Evolutionary conservation across 2,797 vertebrate species (phyloP).

Genomic region (Falco berigora): DNA sequence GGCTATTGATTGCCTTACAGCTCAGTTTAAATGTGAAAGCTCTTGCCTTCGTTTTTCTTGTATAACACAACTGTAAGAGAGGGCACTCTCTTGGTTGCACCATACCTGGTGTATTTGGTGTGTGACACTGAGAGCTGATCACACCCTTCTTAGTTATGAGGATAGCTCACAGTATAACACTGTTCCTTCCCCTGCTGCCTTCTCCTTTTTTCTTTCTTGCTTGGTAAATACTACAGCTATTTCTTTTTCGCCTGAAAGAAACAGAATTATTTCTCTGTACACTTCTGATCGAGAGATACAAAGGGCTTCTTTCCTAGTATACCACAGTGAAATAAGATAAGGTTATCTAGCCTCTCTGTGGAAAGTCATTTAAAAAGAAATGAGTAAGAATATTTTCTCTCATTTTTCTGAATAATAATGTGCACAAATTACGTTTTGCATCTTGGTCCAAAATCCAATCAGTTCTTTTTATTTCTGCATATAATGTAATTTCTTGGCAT

Average conservation of each 20-base stretch:
- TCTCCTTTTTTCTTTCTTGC: not conserved
- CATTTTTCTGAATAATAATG: not conserved
- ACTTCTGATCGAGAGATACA: not conserved
- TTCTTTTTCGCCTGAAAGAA: not conserved
- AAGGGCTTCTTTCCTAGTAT: not conserved
- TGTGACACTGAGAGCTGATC: not conserved
- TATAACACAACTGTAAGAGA: not conserved
- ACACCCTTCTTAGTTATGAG: not conserved
- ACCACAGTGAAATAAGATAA: not conserved
- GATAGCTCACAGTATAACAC: not conserved
- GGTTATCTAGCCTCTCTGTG: not conserved
- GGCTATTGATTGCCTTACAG: not conserved
- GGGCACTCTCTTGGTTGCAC: not conserved
- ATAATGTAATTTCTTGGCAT: not conserved
- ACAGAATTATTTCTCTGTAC: not conserved
- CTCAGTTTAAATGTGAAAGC: not conserved
- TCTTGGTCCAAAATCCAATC: slow-evolving; percentile 1
- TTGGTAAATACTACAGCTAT: not conserved
- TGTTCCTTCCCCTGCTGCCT: not conserved
- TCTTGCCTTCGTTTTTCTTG: not conserved
- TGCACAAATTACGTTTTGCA: not conserved
- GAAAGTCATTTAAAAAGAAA: not conserved
- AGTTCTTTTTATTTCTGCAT: not conserved
- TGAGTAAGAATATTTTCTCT: not conserved
- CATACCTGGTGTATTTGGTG: not conserved